Percentiles rank a stretch among this genome's conserved stretches.
These are phyloP conservation scores for Megaceryle alcyon DNA, from an alignment of 2,797 vertebrate species.

Conservation along the genomic window DNA sequence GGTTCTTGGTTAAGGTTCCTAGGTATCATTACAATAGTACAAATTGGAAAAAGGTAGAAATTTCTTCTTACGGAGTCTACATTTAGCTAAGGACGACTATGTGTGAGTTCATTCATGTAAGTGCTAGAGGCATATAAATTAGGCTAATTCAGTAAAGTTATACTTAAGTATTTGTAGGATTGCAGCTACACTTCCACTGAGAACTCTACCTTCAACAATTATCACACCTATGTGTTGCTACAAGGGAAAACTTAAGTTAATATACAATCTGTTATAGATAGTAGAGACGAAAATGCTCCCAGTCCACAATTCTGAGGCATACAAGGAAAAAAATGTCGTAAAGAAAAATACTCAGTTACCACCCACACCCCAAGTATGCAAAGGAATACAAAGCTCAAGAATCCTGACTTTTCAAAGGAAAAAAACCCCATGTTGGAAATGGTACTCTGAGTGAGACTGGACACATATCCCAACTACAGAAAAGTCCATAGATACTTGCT, in stretches of 20 bases:
- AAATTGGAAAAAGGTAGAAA: background rate
- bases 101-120: background rate
- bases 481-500: background rate
- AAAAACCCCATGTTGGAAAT: background rate
- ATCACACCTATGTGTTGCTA: background rate
- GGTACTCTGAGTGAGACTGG: background rate
- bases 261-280: background rate
- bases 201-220: background rate
- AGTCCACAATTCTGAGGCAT: background rate
- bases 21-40: background rate
- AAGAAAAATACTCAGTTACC: background rate
- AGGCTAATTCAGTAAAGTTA: background rate
- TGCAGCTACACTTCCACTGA: background rate
- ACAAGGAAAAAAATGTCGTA: background rate
- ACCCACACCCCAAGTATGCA: too few species aligned
- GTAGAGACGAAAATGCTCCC: background rate
- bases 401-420: background rate
- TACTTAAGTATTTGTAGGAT: background rate
- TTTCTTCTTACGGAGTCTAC: background rate
- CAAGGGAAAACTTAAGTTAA: background rate
- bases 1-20: background rate
- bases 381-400: background rate
- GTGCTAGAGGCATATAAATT: background rate
- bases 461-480: background rate
- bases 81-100: background rate